phyloP scores from a whole-genome alignment of 1,140 invertebrate species.

The Drosophila sturtevanti region DNA sequence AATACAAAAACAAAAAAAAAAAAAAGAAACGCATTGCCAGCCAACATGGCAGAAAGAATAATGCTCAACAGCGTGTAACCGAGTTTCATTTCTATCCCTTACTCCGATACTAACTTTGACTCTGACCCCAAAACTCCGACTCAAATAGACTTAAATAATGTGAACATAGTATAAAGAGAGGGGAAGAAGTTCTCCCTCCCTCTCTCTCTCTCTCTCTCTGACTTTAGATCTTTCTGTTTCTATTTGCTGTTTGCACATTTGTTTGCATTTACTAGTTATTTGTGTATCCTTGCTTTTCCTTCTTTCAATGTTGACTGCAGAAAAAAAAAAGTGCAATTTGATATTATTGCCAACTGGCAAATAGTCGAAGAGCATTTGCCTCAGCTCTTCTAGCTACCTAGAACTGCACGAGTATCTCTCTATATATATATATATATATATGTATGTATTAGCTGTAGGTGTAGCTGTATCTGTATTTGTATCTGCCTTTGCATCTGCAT shows the following conservation, averaged over 20 bases:
- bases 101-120: slow-evolving; percentile 15
- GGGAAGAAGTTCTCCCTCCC: neutral
- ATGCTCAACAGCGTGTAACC: slow-evolving; percentile 38
- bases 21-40: too few species aligned
- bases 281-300: slow-evolving; percentile 59
- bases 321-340: slow-evolving; percentile 75
- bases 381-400: slow-evolving; percentile 11
- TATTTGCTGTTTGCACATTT: slow-evolving; percentile 70
- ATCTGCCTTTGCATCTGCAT: neutral
- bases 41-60: slow-evolving; percentile 50
- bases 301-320: slow-evolving; percentile 17
- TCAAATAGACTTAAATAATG: slow-evolving; percentile 72
- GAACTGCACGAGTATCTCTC: slow-evolving; percentile 10
- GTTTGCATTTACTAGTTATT: slow-evolving; percentile 77
- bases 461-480: neutral
- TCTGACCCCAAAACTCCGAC: slow-evolving; percentile 34
- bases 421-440: too few species aligned
- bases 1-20: slow-evolving; percentile 43
- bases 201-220: neutral
- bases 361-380: slow-evolving; percentile 59
- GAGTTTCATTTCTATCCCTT: neutral
- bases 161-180: neutral
- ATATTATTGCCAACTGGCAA: slow-evolving; percentile 79
- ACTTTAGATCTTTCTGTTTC: neutral
- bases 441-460: slow-evolving; percentile 22